Evolutionary conservation across 2,113 vertebrate genomes (phyloP), one percentile per base, ranked within the genome.

Genomic region (Ptychochromis oligacanthus): DNA sequence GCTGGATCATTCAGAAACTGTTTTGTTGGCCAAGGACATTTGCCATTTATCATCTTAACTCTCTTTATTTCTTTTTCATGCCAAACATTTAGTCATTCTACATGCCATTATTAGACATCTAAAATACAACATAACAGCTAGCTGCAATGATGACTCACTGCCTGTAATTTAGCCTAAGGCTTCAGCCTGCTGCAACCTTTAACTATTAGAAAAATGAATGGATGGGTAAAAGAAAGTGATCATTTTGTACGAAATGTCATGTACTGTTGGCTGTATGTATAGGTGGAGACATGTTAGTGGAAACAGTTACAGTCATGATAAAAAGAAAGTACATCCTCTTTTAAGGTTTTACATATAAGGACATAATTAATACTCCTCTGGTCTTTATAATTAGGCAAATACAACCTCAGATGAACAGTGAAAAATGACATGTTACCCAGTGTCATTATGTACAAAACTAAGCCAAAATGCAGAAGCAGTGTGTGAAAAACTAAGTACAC

Each of bases 11-110:
- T 72, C 67, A 72, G 46, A 72, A 54, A 14, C 46, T 52, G 67
- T 52, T 11, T 72, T 49, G 67, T 31, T n/a, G 67, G 67, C 67
- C 46, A 54, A 72, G 67, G 67, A 72, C 46, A 31, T 72, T 54
- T 72, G 2, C 43, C 67, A 72, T 72, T 54, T 54, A 72, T 72
- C 43, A 72, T 72, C 67, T 31, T 18, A 31, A 52, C 67, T 31
- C 65, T 28, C 65, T 20, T 52, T 52, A 3, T 52, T 70, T 31
- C 0, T 0, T 12, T 52, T 72, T 54, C 6, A 54, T 54, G 67
- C 67, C 67, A 72, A 72, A 54, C 26, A 72, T 54, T 54, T 72
- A 72, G 52, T 54, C 67, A n/a, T 3, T 31, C 1, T n/a, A 31
- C 10, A 17, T 1, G 15, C 14, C 2, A 49, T 17, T 49, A 6